phyloP scores from a whole-genome alignment of 2,888 invertebrate genomes.

The Amiota mariae region DNA sequence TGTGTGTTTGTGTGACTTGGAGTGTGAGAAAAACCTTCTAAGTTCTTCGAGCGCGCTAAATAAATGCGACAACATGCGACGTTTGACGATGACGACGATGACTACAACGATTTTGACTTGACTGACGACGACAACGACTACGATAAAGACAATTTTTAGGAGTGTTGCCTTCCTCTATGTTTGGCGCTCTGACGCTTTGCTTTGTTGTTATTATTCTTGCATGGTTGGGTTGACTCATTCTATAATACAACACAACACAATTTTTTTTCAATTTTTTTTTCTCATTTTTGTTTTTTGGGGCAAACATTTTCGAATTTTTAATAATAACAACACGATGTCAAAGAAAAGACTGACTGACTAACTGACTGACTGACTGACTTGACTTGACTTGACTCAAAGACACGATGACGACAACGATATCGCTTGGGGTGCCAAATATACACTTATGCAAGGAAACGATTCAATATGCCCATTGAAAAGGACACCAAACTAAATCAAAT shows the following conservation, averaged over 20 bases:
- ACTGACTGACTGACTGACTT: background rate
- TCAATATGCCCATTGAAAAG: conserved; percentile 20
- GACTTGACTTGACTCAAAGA: background rate
- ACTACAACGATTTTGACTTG: background rate
- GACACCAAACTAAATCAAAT: conserved; percentile 56
- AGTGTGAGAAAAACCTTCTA: too few relatives aligned
- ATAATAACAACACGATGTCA: conserved; percentile 2
- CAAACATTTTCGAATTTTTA: conserved; percentile 26
- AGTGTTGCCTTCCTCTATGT: conserved; percentile 11
- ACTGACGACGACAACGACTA: too few relatives aligned
- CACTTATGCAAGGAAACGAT: conserved; percentile 10
- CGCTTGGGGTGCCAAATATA: conserved; percentile 9
- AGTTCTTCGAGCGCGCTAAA: conserved; percentile 11
- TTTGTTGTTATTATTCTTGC: background rate
- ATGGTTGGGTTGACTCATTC: background rate
- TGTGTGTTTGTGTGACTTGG: background rate
- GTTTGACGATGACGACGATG: background rate
- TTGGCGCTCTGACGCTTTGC: background rate
- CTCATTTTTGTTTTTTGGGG: background rate
- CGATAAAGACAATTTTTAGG: conserved; percentile 16
- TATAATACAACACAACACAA: background rate
- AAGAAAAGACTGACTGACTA: background rate
- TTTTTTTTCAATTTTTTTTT: background rate
- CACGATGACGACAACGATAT: background rate
- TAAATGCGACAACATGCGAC: conserved; percentile 25